phyloP scores from a whole-genome alignment of 92 coral and sea anemone genomes.

The Blastomussa wellsi region DNA sequence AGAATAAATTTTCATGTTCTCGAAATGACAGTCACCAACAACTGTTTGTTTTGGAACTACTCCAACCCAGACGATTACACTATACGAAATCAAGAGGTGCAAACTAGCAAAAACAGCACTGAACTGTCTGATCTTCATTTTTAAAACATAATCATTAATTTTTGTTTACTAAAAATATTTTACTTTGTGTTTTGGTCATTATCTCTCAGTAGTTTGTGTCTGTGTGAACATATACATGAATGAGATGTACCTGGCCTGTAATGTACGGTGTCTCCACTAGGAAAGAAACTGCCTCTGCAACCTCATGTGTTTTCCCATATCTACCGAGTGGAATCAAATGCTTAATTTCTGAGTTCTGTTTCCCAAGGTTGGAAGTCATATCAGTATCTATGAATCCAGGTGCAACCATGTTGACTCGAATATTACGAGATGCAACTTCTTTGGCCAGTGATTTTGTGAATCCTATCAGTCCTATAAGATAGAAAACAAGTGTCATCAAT shows the following conservation, averaged over 20 bases:
- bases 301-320: slow-evolving; percentile 62
- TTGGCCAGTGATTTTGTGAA: slow-evolving; percentile 83
- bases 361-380: slow-evolving; percentile 58
- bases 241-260: slow-evolving; percentile 73
- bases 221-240: neutral
- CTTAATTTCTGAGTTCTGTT: slow-evolving; percentile 21
- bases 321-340: slow-evolving; percentile 64
- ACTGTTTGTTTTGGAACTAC: no score
- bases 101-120: no score
- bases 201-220: no score
- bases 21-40: no score
- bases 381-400: slow-evolving; percentile 75
- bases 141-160: no score
- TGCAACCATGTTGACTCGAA: slow-evolving; percentile 75
- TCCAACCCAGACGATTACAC: no score
- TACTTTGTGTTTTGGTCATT: neutral
- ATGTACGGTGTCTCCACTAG: slow-evolving; percentile 62
- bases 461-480: slow-evolving; percentile 63
- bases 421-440: slow-evolving; percentile 67
- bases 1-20: no score
- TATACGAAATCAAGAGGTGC: no score
- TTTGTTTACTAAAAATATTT: no score
- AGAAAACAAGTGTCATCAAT: neutral
- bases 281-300: slow-evolving; percentile 75
- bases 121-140: no score